Evolutionary conservation across 2,797 vertebrate species (phyloP), one percentile per base, ranked within the genome.

Genomic region (Varecia variegata): DNA sequence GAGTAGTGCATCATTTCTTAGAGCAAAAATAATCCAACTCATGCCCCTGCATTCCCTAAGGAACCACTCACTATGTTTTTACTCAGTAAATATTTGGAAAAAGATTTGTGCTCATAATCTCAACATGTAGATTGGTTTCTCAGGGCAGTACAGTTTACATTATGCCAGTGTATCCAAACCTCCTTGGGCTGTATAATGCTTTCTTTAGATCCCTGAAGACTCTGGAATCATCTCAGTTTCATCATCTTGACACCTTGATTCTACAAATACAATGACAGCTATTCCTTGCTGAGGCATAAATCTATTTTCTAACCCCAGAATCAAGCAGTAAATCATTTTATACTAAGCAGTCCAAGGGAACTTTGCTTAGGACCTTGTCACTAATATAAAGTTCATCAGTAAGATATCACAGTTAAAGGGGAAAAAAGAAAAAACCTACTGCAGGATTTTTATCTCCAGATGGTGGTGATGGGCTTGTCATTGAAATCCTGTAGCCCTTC

Each of bases 361-460:
- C 27, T 58, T 95, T 94, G 93, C 77, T 92, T 54, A 74, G 45
- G 35, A 83, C 86, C 84, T 97, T 93, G 81, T 92, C 84, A 90
- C 94, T 93, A 94, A 94, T 94, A 89, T 77, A 67, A 97, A 97
- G 92, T 93, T 96, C 58, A 94, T 86, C 70, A 38, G 87, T 88
- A 88, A 96, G 85, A 71, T 84, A 90, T 47, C 67, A 96, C 27
- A 85, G 95, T 79, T 94, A 54, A 23, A 32, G 30, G 40, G 12
- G 35, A 50, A 23, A 67, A 92, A 58, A 95, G 65, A 73, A 91
- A 91, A 89, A 40, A 2, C 45, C 68, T 88, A 87, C 85, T 38
- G 68, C 79, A 47, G 84, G 62, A 38, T 90, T 93, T 93, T 94
- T 45, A 15, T 83, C 94, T 98, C 97, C 97, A 98, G 97, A 98